Evolutionary conservation across 2,113 vertebrate species (phyloP), one percentile per base, ranked within the genome.

Genomic region (Rattus rattus): DNA sequence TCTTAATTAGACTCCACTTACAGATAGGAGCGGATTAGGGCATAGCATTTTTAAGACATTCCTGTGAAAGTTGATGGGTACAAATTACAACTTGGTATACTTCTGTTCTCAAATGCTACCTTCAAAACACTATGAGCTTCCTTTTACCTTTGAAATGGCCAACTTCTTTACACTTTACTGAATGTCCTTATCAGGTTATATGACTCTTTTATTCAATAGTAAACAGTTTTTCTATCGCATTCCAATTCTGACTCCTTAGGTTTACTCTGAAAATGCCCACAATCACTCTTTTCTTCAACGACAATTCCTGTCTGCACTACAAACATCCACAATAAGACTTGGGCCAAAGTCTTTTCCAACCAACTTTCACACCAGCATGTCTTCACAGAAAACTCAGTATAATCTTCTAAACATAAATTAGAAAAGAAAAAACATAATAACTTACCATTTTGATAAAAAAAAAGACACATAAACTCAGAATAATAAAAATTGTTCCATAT

Each of bases 1-100:
- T 94, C 77, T 93, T 96, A 65, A 81, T 96, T 94, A 91, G 39
- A 76, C 0, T 56, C 52, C 61, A 91, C 52, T 91, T 91, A 88
- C 86, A 94, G 26, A 22, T 39, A 86, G 36, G 79, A 93, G 9
- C 65, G 2, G 17, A 88, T 94, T 88, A 91, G 88, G 59, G 39
- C 20, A 91, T 63, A 43, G 2, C 43, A 43, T 97, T 95, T 28
- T 83, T 88, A 90, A 76, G 19, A 63, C 24, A 92, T 91, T 88
- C 11, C 91, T 92, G 24, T 67, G 43, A 77, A 88, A 95, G 26
- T 77, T 94, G n/a, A 86, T 81, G 47, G 0, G 14, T 39, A 72
- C 33, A 80, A 76, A 84, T 90, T 65, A 65, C 81, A 88, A 59
- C 84, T 85, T 73, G 47, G 10, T 86, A 54, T 72, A 26, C 17